Base-by-base conservation (phyloP, 2,888 invertebrate genomes). In the Diarsia dahlii region DNA sequence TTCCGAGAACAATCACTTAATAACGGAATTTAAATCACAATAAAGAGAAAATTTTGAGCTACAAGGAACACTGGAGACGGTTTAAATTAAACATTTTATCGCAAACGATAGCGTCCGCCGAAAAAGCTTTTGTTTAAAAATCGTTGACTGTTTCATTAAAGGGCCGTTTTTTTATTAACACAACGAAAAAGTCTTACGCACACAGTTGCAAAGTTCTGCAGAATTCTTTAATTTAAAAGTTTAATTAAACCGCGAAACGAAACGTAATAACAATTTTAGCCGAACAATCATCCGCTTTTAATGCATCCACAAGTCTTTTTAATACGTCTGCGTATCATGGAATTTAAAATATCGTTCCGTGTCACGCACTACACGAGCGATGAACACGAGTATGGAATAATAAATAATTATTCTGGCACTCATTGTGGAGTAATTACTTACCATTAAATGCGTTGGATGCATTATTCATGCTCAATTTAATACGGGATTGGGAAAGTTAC, bases 351-450 rank as follows among this genome's bases (percentile, higher is more conserved):
- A 93, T 91, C 84, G 91, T 91, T 91, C 90, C 90, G 90, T 88
- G 83, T 89, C 92, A 91, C 92, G 92, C 91, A 91, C 89, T 80
- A 87, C 92, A 92, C 90, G 88, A 88, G 76, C 87, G 82, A 87
- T 86, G 86, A 83, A 76, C 76, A 82, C 84, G 84, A 87, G 88
- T 90, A 86, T 87, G 90, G 90, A 90, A 91, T 92, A 90, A 91
- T 91, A 92, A 92, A 94, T 92, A 93, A 92, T 93, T 92, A 92
- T 92, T 91, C 91, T 90, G 91, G 90, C 90, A 87, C 92, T 94
- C 93, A 94, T 95, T 94, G 94, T 91, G 89, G 89, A 90, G 89
- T 94, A 92, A 95, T 95, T 95, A 93, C 88, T 95, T 95, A 93
- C 88, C 92, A 93, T 94, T 92, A 91, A 92, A 93, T 89, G 89